A percentile compares a stretch with the other conserved stretches of the same genome.
These are phyloP conservation scores for Typhlichthys eigenmanni DNA, from an alignment of 2,797 vertebrate genomes.

Conservation along the genomic window DNA sequence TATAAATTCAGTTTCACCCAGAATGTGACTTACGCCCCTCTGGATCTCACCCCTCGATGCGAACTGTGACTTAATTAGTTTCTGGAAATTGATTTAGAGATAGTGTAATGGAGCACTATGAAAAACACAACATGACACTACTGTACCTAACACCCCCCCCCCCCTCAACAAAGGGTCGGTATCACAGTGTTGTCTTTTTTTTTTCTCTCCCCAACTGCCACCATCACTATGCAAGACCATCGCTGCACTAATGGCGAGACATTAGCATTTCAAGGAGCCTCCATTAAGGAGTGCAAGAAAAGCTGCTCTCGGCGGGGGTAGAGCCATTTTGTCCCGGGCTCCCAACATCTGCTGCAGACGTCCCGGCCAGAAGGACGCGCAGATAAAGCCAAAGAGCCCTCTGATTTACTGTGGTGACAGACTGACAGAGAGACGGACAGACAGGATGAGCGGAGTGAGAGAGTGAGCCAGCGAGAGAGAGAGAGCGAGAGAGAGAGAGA, in stretches of 20 bases:
- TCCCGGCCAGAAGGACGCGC: slow-evolving; percentile 91
- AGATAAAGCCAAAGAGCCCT: slow-evolving; percentile 89
- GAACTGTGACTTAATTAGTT: too few relatives aligned
- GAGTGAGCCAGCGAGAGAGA: slow-evolving; percentile 48
- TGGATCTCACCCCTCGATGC: too few relatives aligned
- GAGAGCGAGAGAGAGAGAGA: slow-evolving; percentile 58
- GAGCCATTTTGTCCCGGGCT: slow-evolving; percentile 91
- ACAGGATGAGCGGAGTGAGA: slow-evolving; percentile 59
- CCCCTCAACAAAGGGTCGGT: slow-evolving; percentile 83
- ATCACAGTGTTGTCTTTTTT: slow-evolving; percentile 66
- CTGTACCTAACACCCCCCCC: slow-evolving; percentile 1
- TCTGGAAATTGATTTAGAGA: too few relatives aligned
- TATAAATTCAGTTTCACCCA: too few relatives aligned
- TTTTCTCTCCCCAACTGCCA: slow-evolving; percentile 78
- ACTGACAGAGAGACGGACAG: slow-evolving; percentile 32
- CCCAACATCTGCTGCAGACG: slow-evolving; percentile 94
- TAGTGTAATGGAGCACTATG: too few relatives aligned
- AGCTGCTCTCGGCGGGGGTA: slow-evolving; percentile 87
- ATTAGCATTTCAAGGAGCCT: slow-evolving; percentile 97
- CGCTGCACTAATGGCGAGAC: slow-evolving; percentile 83
- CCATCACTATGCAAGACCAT: slow-evolving; percentile 86
- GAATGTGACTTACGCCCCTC: too few relatives aligned
- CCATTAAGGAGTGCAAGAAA: slow-evolving; percentile 89
- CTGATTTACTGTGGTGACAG: slow-evolving; percentile 90
- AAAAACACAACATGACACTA: too few relatives aligned